Base-by-base conservation (phyloP, 2,113 vertebrate genomes). In the Neomonachus schauinslandi region DNA sequence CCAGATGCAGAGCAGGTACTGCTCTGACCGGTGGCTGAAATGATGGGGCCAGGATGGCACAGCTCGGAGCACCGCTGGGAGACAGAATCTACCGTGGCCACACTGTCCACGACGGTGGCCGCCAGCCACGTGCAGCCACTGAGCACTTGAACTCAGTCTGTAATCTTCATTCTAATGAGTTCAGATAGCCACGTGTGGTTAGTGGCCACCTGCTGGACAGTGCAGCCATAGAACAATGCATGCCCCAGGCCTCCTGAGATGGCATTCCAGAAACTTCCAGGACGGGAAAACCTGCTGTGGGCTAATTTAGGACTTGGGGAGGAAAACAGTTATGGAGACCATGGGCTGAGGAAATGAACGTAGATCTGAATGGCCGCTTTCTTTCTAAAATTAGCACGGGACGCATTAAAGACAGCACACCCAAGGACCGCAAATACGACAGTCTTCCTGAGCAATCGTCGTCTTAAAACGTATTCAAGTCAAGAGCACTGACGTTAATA, bases 31-130 rank as follows among this genome's bases (percentile, higher is more conserved):
- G 59, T 24, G 24, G 79, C 33, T 65, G 39, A 51, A 33, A 49
- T 5, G 19, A 67, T 14, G 33, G 7, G 10, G 24, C 39, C 57
- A 39, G 36, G 42, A 22, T 2, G 15, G 42, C 81, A 72, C 8
- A 33, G 42, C 0, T 26, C 7, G 51, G 33, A 63, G 49, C 33
- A 46, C 36, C 7, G 15, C 26, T 14, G 9, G n/a, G 46, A 22
- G 39, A 71, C 2, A 21, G 26, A 19, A 12, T 5, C 18, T 1
- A 33, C 42, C 10, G 3, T 19, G 61, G 39, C 49, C 31, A 3
- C 7, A 2, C 1, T 11, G 8, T 71, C 24, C 46, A 51, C 8
- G 1, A 31, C 0, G 0, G 31, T 26, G 53, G 16, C 4, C 15
- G 4, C 33, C 31, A 63, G 42, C 36, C 69, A 36, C 36, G 31